Conservation (phyloP, 2,888 invertebrate species). For the Pachycephus smyrnensis region DNA sequence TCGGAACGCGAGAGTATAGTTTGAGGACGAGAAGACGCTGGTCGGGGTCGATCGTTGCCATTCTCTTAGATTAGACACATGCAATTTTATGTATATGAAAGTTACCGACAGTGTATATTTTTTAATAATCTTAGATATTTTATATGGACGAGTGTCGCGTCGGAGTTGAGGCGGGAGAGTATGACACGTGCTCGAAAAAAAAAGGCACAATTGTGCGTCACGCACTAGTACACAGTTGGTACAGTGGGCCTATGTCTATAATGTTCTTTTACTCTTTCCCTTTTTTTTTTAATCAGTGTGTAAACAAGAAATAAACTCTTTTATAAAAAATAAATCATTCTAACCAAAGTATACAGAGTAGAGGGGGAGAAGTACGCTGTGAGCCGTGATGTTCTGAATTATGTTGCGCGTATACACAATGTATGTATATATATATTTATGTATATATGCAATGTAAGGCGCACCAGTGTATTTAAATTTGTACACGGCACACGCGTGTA, state of each 20-base stretch:
- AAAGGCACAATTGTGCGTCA: not conserved
- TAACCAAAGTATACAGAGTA: conserved; percentile 55
- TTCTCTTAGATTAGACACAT: conserved; percentile 50
- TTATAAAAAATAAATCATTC: conserved; percentile 37
- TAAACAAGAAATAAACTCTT: conserved; percentile 24
- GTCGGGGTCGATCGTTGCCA: conserved; percentile 57
- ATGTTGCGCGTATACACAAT: not conserved
- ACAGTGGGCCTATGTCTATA: not conserved
- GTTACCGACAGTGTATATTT: conserved; percentile 65
- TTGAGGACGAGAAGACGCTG: conserved; percentile 56
- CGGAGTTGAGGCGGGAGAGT: not conserved
- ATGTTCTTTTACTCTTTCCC: not conserved
- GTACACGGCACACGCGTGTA: not conserved
- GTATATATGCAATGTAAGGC: conserved; percentile 32
- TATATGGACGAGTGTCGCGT: conserved; percentile 34
- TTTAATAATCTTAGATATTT: conserved; percentile 57
- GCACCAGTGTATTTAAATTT: not conserved
- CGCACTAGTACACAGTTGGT: not conserved
- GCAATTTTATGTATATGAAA: conserved; percentile 62
- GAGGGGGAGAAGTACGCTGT: conserved; percentile 29
- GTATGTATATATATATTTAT: conserved; percentile 22
- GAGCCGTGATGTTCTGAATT: conserved; percentile 17
- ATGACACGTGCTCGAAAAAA: conserved; percentile 8
- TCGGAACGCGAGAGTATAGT: conserved; percentile 74
- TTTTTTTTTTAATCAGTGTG: conserved; percentile 36